These are phyloP conservation scores for Oreochromis grahami DNA, from an alignment of 2,797 vertebrate genomes.

Conservation along the genomic window DNA sequence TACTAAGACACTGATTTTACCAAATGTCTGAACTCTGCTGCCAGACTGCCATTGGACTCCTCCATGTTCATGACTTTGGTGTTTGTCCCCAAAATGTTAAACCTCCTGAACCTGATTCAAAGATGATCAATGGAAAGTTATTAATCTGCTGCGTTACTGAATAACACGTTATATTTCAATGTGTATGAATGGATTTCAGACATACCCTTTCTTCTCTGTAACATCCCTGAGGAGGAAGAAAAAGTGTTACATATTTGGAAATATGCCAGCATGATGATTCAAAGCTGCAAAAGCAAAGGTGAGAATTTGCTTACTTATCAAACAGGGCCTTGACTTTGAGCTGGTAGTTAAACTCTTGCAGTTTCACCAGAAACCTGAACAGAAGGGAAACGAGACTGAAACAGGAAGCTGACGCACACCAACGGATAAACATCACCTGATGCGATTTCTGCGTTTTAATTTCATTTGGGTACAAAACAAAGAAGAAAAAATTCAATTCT, in stretches of 20 bases:
- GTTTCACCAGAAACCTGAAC: constrained; percentile 88
- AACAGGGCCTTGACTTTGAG: constrained; percentile 92
- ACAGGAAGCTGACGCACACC: neutral
- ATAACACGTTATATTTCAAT: neutral
- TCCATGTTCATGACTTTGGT: constrained; percentile 99
- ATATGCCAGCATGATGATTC: neutral
- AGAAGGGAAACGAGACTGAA: neutral
- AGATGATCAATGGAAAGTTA: neutral
- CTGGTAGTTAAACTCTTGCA: constrained; percentile 94
- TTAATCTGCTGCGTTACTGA: neutral
- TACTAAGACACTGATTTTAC: constrained; percentile 57
- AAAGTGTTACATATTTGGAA: neutral
- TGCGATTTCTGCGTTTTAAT: neutral
- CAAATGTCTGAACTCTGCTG: constrained; percentile 94
- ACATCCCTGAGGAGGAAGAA: constrained; percentile 78
- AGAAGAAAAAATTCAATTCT: neutral
- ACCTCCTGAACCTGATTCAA: constrained; percentile 83
- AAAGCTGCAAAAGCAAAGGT: neutral
- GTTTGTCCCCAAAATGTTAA: constrained; percentile 92
- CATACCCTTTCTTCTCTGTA: constrained; percentile 89
- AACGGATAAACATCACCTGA: neutral
- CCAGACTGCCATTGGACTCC: constrained; percentile 93
- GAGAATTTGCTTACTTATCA: constrained; percentile 86
- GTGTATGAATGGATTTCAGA: neutral
- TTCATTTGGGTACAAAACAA: neutral